Evolutionary conservation across 2,797 vertebrate species (phyloP), one percentile per base, ranked within the genome.

Genomic region (Phoeniculus purpureus): DNA sequence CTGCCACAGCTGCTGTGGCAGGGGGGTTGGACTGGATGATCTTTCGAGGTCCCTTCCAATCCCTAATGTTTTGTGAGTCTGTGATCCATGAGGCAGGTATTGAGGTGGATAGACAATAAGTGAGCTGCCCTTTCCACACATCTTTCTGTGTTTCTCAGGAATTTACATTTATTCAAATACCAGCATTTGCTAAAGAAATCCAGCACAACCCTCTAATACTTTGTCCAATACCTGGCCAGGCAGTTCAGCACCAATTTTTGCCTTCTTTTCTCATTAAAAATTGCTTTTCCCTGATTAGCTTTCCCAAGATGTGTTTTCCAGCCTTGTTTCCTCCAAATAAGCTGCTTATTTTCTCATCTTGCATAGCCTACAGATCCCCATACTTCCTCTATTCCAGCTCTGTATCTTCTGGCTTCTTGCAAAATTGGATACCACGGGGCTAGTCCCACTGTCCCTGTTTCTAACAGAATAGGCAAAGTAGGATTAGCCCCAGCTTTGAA

Each of bases 401-500:
- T 45, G 11, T 43, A 6, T 26, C 37, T 82, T 85, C 54, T 84
- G 60, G 17, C n/a, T 68, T 65, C 65, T 65, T 54, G 54, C 56
- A 71, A 45, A 84, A 37, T 5, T 23, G 5, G 50, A 59, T 43
- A 65, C 29, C 1, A 0, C 3, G n/a, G 50, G 66, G n/a, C 26
- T 59, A 19, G 29, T 65, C 90, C 68, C 62, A 45, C 54, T 75
- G 58, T 31, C 61, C 58, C 55, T 71, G 26, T 77, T 87, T 81
- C 67, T 74, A 88, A 90, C 1, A 89, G 72, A 92, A 87, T 60
- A 80, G 84, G 61, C n/a, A 82, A 85, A 95, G 78, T 4, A 74
- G 78, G 81, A 85, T 92, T 83, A 90, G 65, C 60, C 75, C 52
- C 75, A 64, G 75, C 29, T 90, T 68, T 93, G 88, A 95, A 87